Base-by-base conservation (phyloP, 2,888 invertebrate species). In the Drosophila glabriapex region DNA sequence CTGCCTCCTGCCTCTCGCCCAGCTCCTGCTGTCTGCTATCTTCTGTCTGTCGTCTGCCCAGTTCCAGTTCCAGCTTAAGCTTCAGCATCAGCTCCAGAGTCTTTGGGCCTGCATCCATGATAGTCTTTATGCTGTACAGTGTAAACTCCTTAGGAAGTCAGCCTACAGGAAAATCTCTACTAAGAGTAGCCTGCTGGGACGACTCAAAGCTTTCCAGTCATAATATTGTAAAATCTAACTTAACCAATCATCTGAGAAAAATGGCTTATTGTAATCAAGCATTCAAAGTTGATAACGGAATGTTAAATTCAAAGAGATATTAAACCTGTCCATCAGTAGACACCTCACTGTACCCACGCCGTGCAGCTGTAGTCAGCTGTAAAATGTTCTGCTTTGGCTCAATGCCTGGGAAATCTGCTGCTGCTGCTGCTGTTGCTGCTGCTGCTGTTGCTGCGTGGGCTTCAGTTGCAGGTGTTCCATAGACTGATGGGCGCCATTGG, bases 401-500 rank as follows among this genome's bases (percentile, higher is more conserved):
- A 22, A 41, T 65, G 78, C 53, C 78, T 68, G 68, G 61, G 65
- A 76, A 72, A 75, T 79, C 74, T 68, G 68, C 43, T 73, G 72
- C 1, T 19, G 54, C 31, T 31, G 29, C 9, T 29, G 29, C 29
- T 29, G n/a, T n/a, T 25, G 29, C 46, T 14, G 43, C 29, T 37
- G 60, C 41, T 53, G 53, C 33, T 43, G 41, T 25, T 54, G 54
- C 25, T 73, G 86, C 78, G 84, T 81, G 86, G 89, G 87, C 66
- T 37, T 39, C 9, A 25, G 33, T 70, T 84, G 85, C 85, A 89
- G 89, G 85, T 85, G 89, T 89, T 84, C 87, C 74, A 76, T 69
- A 86, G 85, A 89, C 89, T 79, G 82, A 87, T 84, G 79, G 82
- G 82, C 87, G 79, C 85, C 89, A 89, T 89, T 85, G 66, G 66